A percentile compares a stretch with the other conserved stretches of the same genome.
phyloP scores from a whole-genome alignment of 2,888 invertebrate species.

The Zaprionus bogoriensis region DNA sequence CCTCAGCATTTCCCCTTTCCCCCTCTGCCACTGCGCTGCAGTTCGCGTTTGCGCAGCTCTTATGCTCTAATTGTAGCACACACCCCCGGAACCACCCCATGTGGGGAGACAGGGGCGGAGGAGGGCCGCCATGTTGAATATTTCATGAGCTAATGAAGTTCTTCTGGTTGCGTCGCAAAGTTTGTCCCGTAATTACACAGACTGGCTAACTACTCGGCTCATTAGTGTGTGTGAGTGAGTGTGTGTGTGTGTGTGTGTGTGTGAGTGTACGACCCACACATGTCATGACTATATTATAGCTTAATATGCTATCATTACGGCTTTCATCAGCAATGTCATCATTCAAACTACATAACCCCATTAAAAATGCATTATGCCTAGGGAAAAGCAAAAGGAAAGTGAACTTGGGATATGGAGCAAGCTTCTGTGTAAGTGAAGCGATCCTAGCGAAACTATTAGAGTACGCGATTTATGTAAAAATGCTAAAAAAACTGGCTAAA shows the following conservation, averaged over 20 bases:
- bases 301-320: slow-evolving; percentile 74
- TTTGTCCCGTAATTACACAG: slow-evolving; percentile 52
- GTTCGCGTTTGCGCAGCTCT: slow-evolving; percentile 72
- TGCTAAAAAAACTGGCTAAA: too few species aligned
- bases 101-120: background rate
- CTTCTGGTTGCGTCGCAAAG: slow-evolving; percentile 53
- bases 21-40: slow-evolving; percentile 18
- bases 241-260: slow-evolving; percentile 16
- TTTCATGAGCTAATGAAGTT: slow-evolving; percentile 77
- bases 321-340: slow-evolving; percentile 76
- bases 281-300: slow-evolving; percentile 59
- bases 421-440: background rate
- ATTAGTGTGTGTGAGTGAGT: slow-evolving; percentile 25
- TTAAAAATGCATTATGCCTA: slow-evolving; percentile 67
- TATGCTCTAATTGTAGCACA: slow-evolving; percentile 68
- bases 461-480: too few species aligned
- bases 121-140: slow-evolving; percentile 75
- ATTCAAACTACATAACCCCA: slow-evolving; percentile 60
- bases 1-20: background rate
- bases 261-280: slow-evolving; percentile 38
- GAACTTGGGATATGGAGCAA: background rate
- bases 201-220: slow-evolving; percentile 32
- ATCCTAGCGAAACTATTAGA: background rate
- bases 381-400: background rate
- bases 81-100: slow-evolving; percentile 24